phyloP scores from a whole-genome alignment of 1,140 invertebrate species.

The Sinella curviseta region DNA sequence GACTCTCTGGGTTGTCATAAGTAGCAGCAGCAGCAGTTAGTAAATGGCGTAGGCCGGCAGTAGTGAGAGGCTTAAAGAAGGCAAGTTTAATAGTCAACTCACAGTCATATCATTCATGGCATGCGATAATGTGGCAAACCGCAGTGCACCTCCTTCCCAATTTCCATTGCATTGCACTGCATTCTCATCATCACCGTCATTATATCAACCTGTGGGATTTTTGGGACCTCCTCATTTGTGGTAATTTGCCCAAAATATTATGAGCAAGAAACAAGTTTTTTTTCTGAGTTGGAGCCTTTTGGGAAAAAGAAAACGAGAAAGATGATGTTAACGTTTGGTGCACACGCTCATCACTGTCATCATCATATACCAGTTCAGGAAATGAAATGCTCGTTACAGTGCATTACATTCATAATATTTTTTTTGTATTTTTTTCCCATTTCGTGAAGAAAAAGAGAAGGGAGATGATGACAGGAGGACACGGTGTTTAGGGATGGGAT shows the following conservation, averaged over 20 bases:
- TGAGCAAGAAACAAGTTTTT: background rate
- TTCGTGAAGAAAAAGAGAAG: background rate
- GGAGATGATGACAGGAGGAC: background rate
- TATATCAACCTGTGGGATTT: constrained; percentile 11
- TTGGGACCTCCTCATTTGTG: background rate
- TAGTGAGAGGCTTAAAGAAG: too few relatives aligned
- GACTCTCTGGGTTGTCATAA: too few relatives aligned
- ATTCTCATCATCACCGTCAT: background rate
- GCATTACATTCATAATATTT: background rate
- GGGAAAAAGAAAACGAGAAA: background rate
- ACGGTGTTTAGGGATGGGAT: background rate
- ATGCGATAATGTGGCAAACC: constrained; percentile 15
- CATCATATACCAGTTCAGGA: background rate
- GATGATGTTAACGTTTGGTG: background rate
- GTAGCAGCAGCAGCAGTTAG: too few relatives aligned
- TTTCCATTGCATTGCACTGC: background rate
- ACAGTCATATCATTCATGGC: background rate
- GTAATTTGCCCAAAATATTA: constrained; percentile 9
- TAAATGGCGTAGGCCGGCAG: background rate
- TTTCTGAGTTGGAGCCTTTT: background rate
- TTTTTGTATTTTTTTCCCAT: background rate
- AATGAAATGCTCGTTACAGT: background rate
- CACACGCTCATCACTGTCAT: background rate
- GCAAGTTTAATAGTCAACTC: background rate
- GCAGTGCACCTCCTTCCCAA: constrained; percentile 12